Evolutionary conservation across 2,797 vertebrate species (phyloP).

Genomic region (Gallirallus australis): DNA sequence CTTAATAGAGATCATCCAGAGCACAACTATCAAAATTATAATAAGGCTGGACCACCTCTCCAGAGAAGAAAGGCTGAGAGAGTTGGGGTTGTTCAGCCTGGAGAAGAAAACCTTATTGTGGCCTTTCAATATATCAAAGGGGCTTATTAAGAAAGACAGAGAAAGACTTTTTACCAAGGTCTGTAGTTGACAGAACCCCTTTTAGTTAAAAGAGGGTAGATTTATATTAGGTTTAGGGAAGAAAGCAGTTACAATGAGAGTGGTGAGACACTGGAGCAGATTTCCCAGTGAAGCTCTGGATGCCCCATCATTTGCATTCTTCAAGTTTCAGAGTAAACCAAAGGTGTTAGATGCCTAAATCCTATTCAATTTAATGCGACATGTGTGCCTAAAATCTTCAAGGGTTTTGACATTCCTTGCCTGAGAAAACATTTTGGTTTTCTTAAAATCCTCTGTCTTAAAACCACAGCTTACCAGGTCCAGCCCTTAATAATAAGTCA

Average conservation of each 20-base stretch:
- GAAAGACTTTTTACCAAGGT: neutral
- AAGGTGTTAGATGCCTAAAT: neutral
- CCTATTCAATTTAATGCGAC: neutral
- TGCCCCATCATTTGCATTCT: rapidly evolving
- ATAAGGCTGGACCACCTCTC: rapidly evolving
- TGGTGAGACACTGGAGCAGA: neutral
- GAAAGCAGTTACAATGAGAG: neutral
- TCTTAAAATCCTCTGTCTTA: neutral
- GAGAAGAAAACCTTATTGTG: neutral
- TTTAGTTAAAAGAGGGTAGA: neutral
- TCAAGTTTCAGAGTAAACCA: neutral
- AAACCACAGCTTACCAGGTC: neutral
- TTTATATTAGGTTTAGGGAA: neutral
- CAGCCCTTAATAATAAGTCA: neutral
- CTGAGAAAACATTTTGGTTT: neutral
- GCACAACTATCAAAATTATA: neutral
- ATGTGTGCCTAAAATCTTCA: neutral
- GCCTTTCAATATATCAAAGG: neutral
- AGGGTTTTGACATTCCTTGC: neutral
- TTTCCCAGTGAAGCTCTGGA: neutral
- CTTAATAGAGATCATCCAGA: neutral
- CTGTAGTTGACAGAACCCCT: neutral
- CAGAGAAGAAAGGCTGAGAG: neutral
- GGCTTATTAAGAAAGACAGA: neutral
- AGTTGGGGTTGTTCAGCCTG: neutral